Percentiles rank a stretch among this genome's conserved stretches.
Evolutionary conservation across 2,888 invertebrate species (phyloP).

Genomic region (Ditylenchus weischeri): DNA sequence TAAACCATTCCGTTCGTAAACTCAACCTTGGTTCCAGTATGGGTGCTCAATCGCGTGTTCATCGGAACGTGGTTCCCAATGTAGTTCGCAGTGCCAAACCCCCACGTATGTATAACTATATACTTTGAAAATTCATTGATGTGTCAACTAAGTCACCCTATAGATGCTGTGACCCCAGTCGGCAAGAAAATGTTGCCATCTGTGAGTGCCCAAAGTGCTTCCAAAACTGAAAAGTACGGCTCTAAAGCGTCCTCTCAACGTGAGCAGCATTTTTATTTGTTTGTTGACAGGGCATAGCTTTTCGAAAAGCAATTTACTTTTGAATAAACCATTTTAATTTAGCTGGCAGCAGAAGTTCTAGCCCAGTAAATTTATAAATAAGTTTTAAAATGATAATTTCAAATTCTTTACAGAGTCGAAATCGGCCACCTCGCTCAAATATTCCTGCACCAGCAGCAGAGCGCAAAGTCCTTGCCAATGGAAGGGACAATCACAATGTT

Average conservation of each 20-base stretch:
- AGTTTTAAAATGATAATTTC: too few species aligned
- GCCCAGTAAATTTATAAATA: neutral
- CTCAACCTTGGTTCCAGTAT: conserved; percentile 15
- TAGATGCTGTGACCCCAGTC: neutral
- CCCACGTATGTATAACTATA: conserved; percentile 2
- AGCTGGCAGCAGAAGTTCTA: conserved; percentile 4
- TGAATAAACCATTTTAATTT: neutral
- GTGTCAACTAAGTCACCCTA: neutral
- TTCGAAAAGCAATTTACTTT: neutral
- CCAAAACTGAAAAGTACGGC: neutral
- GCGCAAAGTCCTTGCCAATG: too few species aligned
- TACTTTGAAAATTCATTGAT: neutral
- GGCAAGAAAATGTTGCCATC: neutral
- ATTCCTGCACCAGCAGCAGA: conserved; percentile 7
- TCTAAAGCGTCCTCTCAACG: conserved; percentile 3
- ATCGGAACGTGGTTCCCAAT: conserved; percentile 19
- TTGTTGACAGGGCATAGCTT: neutral
- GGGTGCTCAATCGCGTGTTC: conserved; percentile 13
- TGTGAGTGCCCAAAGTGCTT: neutral
- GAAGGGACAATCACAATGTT: too few species aligned
- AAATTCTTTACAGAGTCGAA: neutral
- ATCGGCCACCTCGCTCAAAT: conserved; percentile 2
- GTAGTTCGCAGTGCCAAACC: conserved; percentile 8
- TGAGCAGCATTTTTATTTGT: neutral
- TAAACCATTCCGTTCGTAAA: conserved; percentile 19